Conservation (phyloP, 1,140 invertebrate genomes). For the Ooceraea biroi region DNA sequence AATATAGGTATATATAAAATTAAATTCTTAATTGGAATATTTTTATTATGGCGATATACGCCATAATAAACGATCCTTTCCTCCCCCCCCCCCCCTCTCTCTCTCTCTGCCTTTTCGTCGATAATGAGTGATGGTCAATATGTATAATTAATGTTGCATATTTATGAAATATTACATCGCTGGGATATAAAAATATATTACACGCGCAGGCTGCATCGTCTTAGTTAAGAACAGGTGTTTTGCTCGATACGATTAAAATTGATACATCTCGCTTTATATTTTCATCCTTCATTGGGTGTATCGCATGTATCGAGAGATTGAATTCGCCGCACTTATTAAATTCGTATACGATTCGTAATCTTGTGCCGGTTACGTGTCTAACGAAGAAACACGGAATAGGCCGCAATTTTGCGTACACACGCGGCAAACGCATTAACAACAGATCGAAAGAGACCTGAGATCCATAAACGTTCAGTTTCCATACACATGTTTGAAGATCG, state of each 20-base stretch:
- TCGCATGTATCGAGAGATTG: neutral
- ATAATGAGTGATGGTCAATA: constrained; percentile 1
- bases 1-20: neutral
- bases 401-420: constrained; percentile 8
- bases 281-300: neutral
- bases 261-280: neutral
- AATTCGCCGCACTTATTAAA: neutral
- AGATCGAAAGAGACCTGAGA: constrained; percentile 25
- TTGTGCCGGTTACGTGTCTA: neutral
- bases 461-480: constrained; percentile 32
- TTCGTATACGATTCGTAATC: constrained; percentile 18
- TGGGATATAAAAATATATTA: constrained; percentile 59
- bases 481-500: constrained; percentile 31
- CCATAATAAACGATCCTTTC: no score
- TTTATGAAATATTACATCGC: neutral
- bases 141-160: constrained; percentile 14
- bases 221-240: constrained; percentile 28
- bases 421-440: constrained; percentile 37
- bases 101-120: neutral
- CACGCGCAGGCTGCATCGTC: constrained; percentile 8
- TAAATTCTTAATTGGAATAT: no score
- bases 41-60: no score
- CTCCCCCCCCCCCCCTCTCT: no score
- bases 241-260: constrained; percentile 3
- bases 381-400: constrained; percentile 34